Conservation (phyloP, 1,140 invertebrate species). For the Heliconius hewitsoni region DNA sequence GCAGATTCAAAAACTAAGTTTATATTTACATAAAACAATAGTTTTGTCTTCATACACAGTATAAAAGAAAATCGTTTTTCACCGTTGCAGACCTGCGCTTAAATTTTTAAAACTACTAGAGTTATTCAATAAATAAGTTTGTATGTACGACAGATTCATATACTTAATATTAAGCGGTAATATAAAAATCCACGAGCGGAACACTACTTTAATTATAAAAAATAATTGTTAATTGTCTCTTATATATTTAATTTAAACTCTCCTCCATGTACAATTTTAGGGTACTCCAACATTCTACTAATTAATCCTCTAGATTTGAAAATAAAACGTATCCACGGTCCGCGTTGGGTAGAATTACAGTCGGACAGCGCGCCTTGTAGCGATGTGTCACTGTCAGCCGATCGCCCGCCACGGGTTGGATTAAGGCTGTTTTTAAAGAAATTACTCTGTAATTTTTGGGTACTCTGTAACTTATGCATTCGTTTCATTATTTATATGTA, state of each 20-base stretch:
- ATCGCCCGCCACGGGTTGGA: slow-evolving; percentile 63
- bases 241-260: neutral
- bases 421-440: slow-evolving; percentile 75
- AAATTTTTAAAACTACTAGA: too few species aligned
- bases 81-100: too few species aligned
- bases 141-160: too few species aligned
- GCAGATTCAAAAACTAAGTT: too few species aligned
- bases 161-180: too few species aligned
- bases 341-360: slow-evolving; percentile 76
- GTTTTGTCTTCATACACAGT: too few species aligned
- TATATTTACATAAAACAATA: too few species aligned
- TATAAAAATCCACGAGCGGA: too few species aligned
- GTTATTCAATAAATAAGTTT: too few species aligned
- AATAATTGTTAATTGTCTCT: neutral
- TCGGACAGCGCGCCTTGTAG: slow-evolving; percentile 76
- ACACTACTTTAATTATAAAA: neutral
- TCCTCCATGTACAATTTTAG: neutral
- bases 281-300: slow-evolving; percentile 34
- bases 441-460: slow-evolving; percentile 58
- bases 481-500: neutral
- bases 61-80: too few species aligned
- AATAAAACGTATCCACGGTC: slow-evolving; percentile 54
- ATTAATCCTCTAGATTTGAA: slow-evolving; percentile 57
- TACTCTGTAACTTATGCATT: slow-evolving; percentile 28
- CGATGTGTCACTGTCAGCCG: slow-evolving; percentile 80